Percentiles rank a stretch among this genome's conserved stretches.
Evolutionary conservation across 2,797 vertebrate genomes (phyloP).

Genomic region (Anableps anableps): DNA sequence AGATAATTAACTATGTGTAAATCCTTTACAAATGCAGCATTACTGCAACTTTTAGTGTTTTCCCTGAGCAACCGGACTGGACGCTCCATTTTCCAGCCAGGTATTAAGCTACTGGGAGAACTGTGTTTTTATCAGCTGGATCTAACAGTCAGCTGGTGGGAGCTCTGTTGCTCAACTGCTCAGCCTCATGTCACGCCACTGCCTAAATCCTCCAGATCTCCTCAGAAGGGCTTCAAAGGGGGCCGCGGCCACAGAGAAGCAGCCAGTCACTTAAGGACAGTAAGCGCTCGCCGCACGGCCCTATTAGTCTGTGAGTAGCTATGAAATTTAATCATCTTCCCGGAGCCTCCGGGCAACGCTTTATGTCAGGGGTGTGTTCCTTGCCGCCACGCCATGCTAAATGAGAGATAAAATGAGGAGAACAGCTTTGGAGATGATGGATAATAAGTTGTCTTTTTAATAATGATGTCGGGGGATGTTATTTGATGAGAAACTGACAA

Average conservation of each 20-base stretch:
- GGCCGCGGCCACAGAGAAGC: constrained; percentile 54
- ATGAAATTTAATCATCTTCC: constrained; percentile 83
- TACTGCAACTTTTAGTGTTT: background rate
- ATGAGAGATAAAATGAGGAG: constrained; percentile 58
- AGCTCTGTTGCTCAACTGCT: constrained; percentile 70
- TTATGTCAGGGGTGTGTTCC: constrained; percentile 67
- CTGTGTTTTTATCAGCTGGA: constrained; percentile 77
- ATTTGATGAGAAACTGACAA: constrained; percentile 53
- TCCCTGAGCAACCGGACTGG: background rate
- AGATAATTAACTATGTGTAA: background rate
- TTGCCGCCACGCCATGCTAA: constrained; percentile 36
- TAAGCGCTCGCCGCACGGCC: constrained; percentile 74
- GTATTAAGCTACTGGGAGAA: constrained; percentile 2
- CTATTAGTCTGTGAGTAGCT: constrained; percentile 81
- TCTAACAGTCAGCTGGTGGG: constrained; percentile 76
- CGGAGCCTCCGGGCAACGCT: constrained; percentile 65
- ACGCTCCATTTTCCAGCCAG: background rate
- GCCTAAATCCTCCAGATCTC: constrained; percentile 77
- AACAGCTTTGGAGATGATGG: constrained; percentile 51
- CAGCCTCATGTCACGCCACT: constrained; percentile 75
- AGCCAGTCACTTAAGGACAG: constrained; percentile 77
- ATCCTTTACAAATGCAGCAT: background rate
- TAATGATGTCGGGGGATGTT: constrained; percentile 53
- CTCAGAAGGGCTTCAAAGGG: constrained; percentile 73
- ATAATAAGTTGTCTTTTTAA: constrained; percentile 63